Conservation (phyloP, 2,113 vertebrate genomes). For the Eidolon helvum region DNA sequence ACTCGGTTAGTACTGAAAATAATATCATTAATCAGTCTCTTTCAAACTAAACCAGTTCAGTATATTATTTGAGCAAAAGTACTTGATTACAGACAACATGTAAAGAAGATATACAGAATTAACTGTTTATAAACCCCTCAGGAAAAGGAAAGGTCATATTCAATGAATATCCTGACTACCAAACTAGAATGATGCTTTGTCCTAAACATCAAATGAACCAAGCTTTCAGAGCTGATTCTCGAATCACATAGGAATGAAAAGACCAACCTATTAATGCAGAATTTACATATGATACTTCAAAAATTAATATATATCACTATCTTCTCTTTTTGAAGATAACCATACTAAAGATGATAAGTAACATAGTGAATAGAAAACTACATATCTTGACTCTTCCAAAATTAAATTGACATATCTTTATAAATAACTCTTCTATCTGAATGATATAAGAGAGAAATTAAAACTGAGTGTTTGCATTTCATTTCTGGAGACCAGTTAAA, state of each 20-base stretch:
- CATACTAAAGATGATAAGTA: neutral
- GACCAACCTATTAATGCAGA: neutral
- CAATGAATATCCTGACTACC: neutral
- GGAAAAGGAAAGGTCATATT: neutral
- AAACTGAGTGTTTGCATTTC: neutral
- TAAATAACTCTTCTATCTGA: neutral
- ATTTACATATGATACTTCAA: constrained; percentile 6
- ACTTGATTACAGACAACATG: neutral
- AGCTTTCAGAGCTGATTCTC: neutral
- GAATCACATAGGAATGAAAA: neutral
- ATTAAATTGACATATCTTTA: neutral
- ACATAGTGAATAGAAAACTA: neutral
- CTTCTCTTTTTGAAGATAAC: constrained; percentile 2
- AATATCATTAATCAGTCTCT: neutral
- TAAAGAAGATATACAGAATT: neutral
- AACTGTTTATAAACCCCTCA: neutral
- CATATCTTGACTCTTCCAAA: neutral
- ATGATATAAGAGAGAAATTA: neutral
- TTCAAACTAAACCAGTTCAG: neutral
- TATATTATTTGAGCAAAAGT: neutral
- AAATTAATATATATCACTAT: neutral
- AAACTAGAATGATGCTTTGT: neutral
- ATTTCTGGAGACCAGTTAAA: constrained; percentile 23
- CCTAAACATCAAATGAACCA: neutral
- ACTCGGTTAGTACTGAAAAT: constrained; percentile 84